phyloP scores from a whole-genome alignment of 2,113 vertebrate species.

The Phyllopteryx taeniolatus region DNA sequence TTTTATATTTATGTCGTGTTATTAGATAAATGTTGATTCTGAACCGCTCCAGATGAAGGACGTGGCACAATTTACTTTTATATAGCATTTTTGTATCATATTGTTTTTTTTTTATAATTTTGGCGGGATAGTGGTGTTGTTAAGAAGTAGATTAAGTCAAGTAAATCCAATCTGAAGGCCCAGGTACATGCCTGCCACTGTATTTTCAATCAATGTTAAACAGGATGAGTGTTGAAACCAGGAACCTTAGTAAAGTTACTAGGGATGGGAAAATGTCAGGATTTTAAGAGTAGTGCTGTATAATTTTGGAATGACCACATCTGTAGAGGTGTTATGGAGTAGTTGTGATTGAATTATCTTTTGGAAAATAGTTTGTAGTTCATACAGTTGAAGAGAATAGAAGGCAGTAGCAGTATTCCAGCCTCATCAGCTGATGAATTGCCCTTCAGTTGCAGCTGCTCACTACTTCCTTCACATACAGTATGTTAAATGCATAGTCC shows the following conservation, averaged over 20 bases:
- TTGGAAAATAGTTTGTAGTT: neutral
- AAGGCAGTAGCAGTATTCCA: neutral
- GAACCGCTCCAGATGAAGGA: too few species aligned
- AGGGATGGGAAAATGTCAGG: neutral
- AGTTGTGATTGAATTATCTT: neutral
- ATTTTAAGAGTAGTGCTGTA: neutral
- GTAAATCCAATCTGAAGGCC: too few species aligned
- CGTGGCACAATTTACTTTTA: too few species aligned
- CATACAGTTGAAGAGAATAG: neutral
- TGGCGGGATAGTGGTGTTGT: too few species aligned
- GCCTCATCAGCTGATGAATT: neutral
- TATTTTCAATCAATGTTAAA: neutral
- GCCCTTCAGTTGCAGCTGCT: neutral
- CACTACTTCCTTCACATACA: neutral
- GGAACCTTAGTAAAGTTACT: neutral
- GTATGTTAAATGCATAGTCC: slow-evolving; percentile 1
- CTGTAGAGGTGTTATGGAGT: neutral
- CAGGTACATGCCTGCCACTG: too few species aligned
- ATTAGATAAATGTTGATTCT: too few species aligned
- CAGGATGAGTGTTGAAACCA: neutral
- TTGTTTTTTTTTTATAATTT: too few species aligned
- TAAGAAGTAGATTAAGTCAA: too few species aligned
- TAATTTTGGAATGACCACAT: neutral
- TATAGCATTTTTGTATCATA: too few species aligned
- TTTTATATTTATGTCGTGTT: too few species aligned